Conservation (phyloP, 2,888 invertebrate genomes). For the Epicampocera succincta region DNA sequence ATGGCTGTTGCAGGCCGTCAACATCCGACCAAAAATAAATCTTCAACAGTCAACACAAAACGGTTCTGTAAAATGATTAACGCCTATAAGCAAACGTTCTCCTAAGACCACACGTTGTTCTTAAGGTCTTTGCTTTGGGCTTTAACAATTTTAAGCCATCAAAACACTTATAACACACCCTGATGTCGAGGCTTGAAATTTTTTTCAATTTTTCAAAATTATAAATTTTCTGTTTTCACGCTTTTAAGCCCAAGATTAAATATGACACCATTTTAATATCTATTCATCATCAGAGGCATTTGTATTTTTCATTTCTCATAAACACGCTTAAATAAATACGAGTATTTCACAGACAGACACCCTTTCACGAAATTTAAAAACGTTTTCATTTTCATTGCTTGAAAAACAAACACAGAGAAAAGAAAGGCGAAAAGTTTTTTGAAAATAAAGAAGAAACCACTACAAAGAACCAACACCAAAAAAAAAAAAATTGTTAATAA, state of each 20-base stretch:
- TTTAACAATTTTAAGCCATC: conserved; percentile 14
- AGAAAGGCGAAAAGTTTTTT: conserved; percentile 42
- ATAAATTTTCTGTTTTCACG: conserved; percentile 31
- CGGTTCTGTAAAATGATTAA: no score
- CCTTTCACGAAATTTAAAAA: not conserved
- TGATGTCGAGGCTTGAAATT: conserved; percentile 31
- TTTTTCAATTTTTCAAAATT: not conserved
- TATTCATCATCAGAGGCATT: conserved; percentile 31
- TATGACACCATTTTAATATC: conserved; percentile 62
- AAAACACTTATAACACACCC: not conserved
- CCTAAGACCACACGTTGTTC: not conserved
- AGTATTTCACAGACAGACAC: not conserved
- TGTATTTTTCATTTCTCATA: conserved; percentile 14
- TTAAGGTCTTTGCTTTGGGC: not conserved
- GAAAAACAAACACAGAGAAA: not conserved
- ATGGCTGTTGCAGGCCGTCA: no score
- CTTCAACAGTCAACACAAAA: not conserved
- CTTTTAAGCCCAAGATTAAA: conserved; percentile 51
- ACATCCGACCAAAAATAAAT: not conserved
- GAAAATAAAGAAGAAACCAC: not conserved
- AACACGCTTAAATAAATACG: conserved; percentile 34
- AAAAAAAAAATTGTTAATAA: conserved; percentile 36
- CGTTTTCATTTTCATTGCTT: conserved; percentile 53
- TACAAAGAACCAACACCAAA: no score
- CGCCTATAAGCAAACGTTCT: not conserved